phyloP scores from a whole-genome alignment of 2,113 vertebrate species.

The Tragelaphus buxtoni region DNA sequence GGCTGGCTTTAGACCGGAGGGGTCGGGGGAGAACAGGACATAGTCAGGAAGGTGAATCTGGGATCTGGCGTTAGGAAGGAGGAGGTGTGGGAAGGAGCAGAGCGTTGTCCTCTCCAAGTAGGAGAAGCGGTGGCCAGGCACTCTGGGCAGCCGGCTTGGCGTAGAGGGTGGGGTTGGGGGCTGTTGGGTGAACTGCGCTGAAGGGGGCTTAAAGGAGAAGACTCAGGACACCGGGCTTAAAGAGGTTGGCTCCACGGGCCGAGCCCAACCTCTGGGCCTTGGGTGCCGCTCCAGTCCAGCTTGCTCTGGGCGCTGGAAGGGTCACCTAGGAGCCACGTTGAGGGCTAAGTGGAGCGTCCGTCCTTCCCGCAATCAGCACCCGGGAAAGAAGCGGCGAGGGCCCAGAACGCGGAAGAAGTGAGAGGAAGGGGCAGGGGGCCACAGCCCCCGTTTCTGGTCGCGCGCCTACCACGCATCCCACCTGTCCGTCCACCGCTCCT shows the following conservation, averaged over 20 bases:
- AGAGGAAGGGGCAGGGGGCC: neutral
- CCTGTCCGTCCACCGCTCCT: neutral
- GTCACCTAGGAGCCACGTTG: neutral
- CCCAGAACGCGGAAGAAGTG: accelerated
- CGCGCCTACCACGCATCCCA: too few species aligned
- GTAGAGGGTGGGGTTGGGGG: neutral
- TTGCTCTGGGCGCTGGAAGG: neutral
- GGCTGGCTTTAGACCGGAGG: neutral
- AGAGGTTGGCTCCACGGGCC: too few species aligned
- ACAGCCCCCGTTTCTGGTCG: too few species aligned
- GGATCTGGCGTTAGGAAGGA: neutral
- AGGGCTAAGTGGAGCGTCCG: neutral
- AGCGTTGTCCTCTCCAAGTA: too few species aligned
- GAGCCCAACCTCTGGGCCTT: too few species aligned
- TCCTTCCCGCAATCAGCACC: neutral
- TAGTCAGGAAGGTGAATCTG: too few species aligned
- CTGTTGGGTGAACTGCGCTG: accelerated
- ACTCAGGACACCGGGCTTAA: neutral
- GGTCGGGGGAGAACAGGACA: neutral
- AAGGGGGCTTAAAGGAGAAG: too few species aligned
- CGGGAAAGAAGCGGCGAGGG: neutral
- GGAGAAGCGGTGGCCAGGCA: accelerated
- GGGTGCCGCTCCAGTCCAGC: accelerated
- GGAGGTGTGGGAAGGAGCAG: neutral
- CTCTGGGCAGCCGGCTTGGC: accelerated